Conservation (phyloP, 2,113 vertebrate species). For the Dromiciops gliroides region DNA sequence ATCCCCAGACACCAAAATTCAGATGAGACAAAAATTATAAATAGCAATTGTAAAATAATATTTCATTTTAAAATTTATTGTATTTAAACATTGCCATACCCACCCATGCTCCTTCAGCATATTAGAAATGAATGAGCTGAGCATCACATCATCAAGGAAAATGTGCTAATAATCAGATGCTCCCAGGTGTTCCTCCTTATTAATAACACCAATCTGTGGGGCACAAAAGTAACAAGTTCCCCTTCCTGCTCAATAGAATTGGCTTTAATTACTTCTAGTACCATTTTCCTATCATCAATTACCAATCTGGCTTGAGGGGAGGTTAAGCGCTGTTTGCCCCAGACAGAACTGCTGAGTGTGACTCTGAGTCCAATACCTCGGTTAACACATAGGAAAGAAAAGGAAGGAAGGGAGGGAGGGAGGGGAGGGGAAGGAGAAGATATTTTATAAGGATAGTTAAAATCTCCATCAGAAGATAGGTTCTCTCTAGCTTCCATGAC, state of each 20-base stretch:
- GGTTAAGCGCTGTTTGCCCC: background rate
- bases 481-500: background rate
- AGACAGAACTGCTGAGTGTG: background rate
- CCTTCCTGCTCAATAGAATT: background rate
- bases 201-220: background rate
- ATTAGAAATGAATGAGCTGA: background rate
- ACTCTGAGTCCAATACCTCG: background rate
- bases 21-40: background rate
- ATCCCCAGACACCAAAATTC: background rate
- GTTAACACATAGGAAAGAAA: too few relatives aligned
- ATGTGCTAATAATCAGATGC: background rate
- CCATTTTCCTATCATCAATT: background rate
- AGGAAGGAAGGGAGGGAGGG: fast-evolving
- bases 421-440: background rate
- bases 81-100: background rate
- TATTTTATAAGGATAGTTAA: background rate
- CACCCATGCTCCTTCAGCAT: background rate
- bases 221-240: background rate
- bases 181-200: background rate
- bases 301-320: background rate
- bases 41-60: background rate
- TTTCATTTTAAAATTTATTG: background rate
- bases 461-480: background rate
- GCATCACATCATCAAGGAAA: background rate
- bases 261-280: background rate